phyloP scores from a whole-genome alignment of 2,113 vertebrate species.

The Osmerus mordax region DNA sequence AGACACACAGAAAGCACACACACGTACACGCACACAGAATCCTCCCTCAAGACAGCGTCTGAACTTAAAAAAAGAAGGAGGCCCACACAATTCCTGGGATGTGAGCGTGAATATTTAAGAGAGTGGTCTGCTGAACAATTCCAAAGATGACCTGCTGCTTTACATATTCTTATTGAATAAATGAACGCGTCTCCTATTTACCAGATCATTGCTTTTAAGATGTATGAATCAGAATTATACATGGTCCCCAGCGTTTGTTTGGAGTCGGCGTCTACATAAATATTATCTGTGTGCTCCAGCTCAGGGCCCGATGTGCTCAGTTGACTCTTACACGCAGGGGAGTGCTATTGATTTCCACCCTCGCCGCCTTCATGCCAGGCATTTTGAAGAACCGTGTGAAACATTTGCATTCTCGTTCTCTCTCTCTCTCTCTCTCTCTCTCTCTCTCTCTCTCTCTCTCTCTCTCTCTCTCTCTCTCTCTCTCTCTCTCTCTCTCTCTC shows the following conservation, averaged over 20 bases:
- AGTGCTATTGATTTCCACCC: constrained; percentile 63
- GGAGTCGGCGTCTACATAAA: constrained; percentile 62
- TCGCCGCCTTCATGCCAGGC: constrained; percentile 52
- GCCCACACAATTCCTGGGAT: constrained; percentile 11
- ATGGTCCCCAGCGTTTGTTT: constrained; percentile 55
- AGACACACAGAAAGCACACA: neutral
- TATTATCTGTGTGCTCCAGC: constrained; percentile 59
- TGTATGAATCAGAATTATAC: constrained; percentile 68
- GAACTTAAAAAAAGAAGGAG: constrained; percentile 37
- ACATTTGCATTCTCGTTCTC: constrained; percentile 42
- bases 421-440: neutral
- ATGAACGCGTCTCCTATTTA: constrained; percentile 54
- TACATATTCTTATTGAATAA: constrained; percentile 52
- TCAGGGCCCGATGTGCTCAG: constrained; percentile 54
- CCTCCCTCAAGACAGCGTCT: constrained; percentile 14
- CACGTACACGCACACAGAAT: neutral
- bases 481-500: neutral
- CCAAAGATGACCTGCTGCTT: constrained; percentile 48
- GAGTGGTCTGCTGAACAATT: constrained; percentile 29
- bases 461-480: neutral
- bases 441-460: neutral
- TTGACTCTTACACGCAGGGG: constrained; percentile 62
- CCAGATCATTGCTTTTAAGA: constrained; percentile 57
- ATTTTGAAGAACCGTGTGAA: constrained; percentile 46
- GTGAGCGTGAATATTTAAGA: constrained; percentile 48